Evolutionary conservation across 2,888 invertebrate genomes (phyloP), one percentile per base, ranked within the genome.

Genomic region (Drosophila cognata): DNA sequence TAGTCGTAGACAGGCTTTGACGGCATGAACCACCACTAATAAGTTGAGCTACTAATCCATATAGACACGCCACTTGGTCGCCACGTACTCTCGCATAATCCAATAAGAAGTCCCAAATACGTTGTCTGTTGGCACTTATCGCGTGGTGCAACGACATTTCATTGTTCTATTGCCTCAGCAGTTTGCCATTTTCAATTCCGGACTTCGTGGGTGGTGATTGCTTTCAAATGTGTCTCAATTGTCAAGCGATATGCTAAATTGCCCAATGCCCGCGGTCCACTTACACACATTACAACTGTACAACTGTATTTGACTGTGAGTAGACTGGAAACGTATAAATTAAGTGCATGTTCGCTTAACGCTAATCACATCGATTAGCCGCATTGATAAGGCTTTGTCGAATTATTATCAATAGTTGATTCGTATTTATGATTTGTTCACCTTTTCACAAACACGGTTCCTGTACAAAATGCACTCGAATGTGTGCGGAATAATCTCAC

Each of bases 161-260:
- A 80, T 80, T 89, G 80, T 58, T 82, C 80, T 88, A 84, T 84
- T 86, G 85, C 88, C 85, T 89, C 88, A 84, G 81, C 72, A 62
- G 66, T 58, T 60, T 60, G 41, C 33, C 67, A 57, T 52, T 59
- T 63, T 69, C 59, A 71, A 76, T 71, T 72, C 25, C 61, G 43
- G 56, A 46, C 77, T 28, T 43, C 58, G 71, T 66, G 59, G 71
- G 59, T 67, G 79, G 72, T 66, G 62, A 65, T 66, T 71, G 61
- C 46, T 28, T 64, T 13, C 25, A 50, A 41, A 53, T 13, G 50
- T 60, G 31, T 46, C 63, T 79, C 66, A 76, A 68, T 71, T 80
- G 64, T 29, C 62, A 25, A 38, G 48, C 50, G 55, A 81, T 74
- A 77, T 74, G 60, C 67, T 67, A 77, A 77, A 59, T 50, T 56